Base-by-base conservation (phyloP, 2,888 invertebrate genomes). In the Linnaemya vulpina region DNA sequence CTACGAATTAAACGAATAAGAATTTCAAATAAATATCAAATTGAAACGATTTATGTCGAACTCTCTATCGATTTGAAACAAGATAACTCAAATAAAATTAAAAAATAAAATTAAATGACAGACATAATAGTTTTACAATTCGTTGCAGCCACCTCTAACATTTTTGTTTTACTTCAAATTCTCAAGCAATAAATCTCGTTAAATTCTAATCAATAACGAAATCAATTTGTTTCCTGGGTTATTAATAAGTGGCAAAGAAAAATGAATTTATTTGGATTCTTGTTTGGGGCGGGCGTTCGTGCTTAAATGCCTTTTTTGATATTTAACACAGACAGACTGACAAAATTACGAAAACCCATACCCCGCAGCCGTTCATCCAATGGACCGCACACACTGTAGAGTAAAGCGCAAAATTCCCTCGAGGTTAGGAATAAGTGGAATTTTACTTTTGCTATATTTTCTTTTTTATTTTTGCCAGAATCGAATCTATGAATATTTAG, bases 401-500 rank as follows among this genome's bases (percentile, higher is more conserved):
- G 63, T 58, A 35, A 11, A 65, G 40, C 53, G 35, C 22, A 25
- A 76, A 71, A 76, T 84, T 70, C 73, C 74, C 74, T 51, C 43
- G 53, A 62, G 84, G 62, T 81, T 81, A 49, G 25, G 30, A 63
- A 22, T 55, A 73, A 77, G 58, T 65, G 74, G 25, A 76, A 62
- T 84, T 75, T 79, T 38, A 7, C 5, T 75, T 46, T 73, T n/a
- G 71, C 30, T 25, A 20, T 46, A 51, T 30, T 58, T 62, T 30
- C 30, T 55, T 70, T 70, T n/a, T 49, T 70, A 38, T 63, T 20
- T 22, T 40, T 63, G 43, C 73, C 71, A 65, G 38, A 58, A 71
- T 75, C 78, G 63, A 85, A 81, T 70, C 81, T 65, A 74, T 85
- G 81, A 81, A 81, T 85, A 85, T 82, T 85, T 81, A 85, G 77